A percentile compares a stretch with the other conserved stretches of the same genome.
Conservation (phyloP, 1,140 invertebrate genomes). For the Belonocnema kinseyi region DNA sequence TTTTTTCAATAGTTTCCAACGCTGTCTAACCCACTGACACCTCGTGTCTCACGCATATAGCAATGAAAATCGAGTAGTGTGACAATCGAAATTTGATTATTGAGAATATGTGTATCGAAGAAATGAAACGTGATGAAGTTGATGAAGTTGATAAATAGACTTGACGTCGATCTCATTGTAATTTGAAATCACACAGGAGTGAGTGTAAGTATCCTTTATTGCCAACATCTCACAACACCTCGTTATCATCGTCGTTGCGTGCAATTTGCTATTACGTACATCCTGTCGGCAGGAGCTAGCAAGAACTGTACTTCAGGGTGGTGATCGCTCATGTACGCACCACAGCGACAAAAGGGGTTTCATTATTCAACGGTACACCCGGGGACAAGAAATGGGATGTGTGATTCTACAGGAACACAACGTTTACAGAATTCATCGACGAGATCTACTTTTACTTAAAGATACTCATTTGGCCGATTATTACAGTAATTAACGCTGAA, state of each 20-base stretch:
- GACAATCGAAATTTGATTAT: too few species aligned
- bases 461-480: too few species aligned
- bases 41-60: too few species aligned
- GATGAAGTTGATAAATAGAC: constrained; percentile 19
- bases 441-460: neutral
- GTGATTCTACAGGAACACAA: constrained; percentile 40
- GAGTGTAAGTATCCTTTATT: constrained; percentile 37
- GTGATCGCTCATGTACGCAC: constrained; percentile 50
- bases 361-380: constrained; percentile 62
- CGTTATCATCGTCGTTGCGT: constrained; percentile 53
- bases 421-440: neutral
- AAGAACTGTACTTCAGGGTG: constrained; percentile 54
- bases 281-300: constrained; percentile 48
- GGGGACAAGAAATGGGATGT: constrained; percentile 33
- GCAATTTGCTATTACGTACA: constrained; percentile 63
- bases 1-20: too few species aligned
- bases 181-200: constrained; percentile 41
- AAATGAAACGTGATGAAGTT: neutral
- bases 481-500: too few species aligned
- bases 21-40: too few species aligned
- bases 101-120: constrained; percentile 15
- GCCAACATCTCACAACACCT: constrained; percentile 45
- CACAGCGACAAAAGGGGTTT: constrained; percentile 57
- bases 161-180: constrained; percentile 31
- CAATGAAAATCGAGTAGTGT: too few species aligned